Evolutionary conservation across 2,888 invertebrate species (phyloP), one percentile per base, ranked within the genome.

Genomic region (Sipunculus nudus): DNA sequence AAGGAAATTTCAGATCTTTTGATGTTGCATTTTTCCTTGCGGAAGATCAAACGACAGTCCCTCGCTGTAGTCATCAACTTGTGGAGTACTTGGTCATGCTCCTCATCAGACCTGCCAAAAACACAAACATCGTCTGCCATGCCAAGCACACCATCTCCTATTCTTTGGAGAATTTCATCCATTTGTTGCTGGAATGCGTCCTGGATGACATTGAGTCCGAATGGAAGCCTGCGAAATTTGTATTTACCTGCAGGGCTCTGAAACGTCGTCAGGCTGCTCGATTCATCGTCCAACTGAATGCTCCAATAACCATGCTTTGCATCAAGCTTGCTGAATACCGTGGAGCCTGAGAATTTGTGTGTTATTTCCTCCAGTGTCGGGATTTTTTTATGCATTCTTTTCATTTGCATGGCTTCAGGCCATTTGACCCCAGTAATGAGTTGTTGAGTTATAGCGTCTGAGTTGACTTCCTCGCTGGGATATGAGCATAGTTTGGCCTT

Each of bases 241-340:
- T 57, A 57, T 8, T 29, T 26, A 16, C 29, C 13, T 23, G 46
- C 26, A 4, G 60, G 60, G 5, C 54, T 35, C n/a, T 54, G 46
- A 45, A 60, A 62, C 28, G 61, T 48, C 2, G 57, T 58, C n/a
- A 58, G 48, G 5, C 26, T 19, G 25, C 41, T 43, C 6, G 49
- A 49, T 8, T 39, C 41, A 8, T 49, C 38, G 23, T 48, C 50
- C 21, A 62, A 46, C 16, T 41, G n/a, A 1, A 67, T 40, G 32
- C 41, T 47, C 65, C 67, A 65, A 32, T 59, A 67, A 8, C 64
- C 67, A 35, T 45, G 23, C 52, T 61, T 65, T 10, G 63, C 63
- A 35, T 61, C 63, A 2, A 59, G 41, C 19, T 56, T 66, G 35
- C 41, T 31, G 29, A 65, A 65, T 35, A 50, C 46, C 23, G 10